phyloP scores from a whole-genome alignment of 92 coral and sea anemone genomes.

The Phenganax stokvisi region DNA sequence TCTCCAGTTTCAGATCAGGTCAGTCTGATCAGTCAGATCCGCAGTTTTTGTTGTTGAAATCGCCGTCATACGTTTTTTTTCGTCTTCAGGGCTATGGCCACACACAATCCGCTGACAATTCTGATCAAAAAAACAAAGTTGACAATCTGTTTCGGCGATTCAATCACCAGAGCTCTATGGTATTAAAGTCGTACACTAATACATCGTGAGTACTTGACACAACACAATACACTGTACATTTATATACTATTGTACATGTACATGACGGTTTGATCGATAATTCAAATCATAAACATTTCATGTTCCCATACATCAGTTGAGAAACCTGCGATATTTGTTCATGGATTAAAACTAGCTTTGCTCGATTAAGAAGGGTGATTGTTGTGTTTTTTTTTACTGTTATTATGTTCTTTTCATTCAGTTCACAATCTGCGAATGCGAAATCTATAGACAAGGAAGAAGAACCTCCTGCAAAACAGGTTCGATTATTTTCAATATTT shows the following conservation, averaged over 20 bases:
- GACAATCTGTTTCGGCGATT: conserved; percentile 83
- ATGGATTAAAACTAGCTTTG: no score
- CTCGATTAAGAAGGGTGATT: no score
- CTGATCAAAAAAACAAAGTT: conserved; percentile 47
- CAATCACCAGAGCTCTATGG: conserved; percentile 94
- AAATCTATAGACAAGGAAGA: not conserved
- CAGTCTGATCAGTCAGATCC: not conserved
- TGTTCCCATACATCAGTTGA: no score
- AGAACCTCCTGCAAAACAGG: conserved; percentile 9
- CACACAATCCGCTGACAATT: conserved; percentile 42
- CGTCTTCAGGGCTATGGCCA: conserved; percentile 81
- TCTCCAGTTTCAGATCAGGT: conserved; percentile 94
- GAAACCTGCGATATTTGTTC: no score
- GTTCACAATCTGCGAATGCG: not conserved
- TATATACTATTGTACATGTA: not conserved
- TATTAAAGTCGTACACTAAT: conserved; percentile 51
- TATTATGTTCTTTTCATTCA: not conserved
- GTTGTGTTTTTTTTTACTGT: no score
- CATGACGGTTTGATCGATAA: not conserved
- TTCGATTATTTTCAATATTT: not conserved
- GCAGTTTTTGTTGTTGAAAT: not conserved
- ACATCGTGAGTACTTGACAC: conserved; percentile 48
- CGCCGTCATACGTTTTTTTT: not conserved
- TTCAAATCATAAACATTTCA: no score
- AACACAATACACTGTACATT: not conserved